Percentiles rank a stretch among this genome's conserved stretches.
These are phyloP conservation scores for Platyrinchus mystaceus DNA, from an alignment of 2,797 vertebrate species.

Conservation along the genomic window DNA sequence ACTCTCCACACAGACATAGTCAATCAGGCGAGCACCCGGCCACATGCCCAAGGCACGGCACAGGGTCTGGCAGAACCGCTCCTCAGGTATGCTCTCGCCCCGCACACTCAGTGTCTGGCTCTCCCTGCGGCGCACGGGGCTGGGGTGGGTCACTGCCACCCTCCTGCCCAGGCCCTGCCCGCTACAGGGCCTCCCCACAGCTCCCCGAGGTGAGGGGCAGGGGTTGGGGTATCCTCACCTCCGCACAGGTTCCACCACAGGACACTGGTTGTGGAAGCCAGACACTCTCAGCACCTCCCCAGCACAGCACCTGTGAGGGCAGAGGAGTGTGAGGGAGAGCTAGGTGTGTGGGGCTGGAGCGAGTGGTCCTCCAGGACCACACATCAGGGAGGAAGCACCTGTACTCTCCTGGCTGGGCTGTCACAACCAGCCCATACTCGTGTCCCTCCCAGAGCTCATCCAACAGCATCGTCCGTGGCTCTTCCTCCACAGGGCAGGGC, in stretches of 20 bases:
- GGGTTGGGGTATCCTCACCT: constrained; percentile 74
- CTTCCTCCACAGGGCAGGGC: constrained; percentile 67
- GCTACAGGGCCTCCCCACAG: fast-evolving
- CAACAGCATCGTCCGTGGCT: constrained; percentile 78
- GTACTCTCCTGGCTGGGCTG: constrained; percentile 79
- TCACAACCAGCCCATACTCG: constrained; percentile 86
- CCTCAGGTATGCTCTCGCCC: constrained; percentile 86
- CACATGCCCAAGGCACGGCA: constrained; percentile 78
- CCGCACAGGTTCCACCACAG: constrained; percentile 83
- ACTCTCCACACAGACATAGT: constrained; percentile 89
- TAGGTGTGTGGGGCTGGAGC: fast-evolving
- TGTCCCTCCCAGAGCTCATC: constrained; percentile 82
- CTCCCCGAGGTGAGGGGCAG: background rate
- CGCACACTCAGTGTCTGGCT: constrained; percentile 85
- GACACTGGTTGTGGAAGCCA: constrained; percentile 86
- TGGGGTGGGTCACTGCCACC: background rate
- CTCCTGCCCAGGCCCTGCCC: background rate
- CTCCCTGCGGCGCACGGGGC: constrained; percentile 61
- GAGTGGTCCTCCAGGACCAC: background rate
- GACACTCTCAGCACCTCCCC: constrained; percentile 87
- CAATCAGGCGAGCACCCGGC: constrained; percentile 85
- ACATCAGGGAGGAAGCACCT: constrained; percentile 69
- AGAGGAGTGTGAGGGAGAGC: background rate
- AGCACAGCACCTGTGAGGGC: constrained; percentile 75
- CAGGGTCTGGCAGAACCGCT: constrained; percentile 79